phyloP scores from a whole-genome alignment of 2,113 vertebrate genomes.

The Cebidichthys violaceus region DNA sequence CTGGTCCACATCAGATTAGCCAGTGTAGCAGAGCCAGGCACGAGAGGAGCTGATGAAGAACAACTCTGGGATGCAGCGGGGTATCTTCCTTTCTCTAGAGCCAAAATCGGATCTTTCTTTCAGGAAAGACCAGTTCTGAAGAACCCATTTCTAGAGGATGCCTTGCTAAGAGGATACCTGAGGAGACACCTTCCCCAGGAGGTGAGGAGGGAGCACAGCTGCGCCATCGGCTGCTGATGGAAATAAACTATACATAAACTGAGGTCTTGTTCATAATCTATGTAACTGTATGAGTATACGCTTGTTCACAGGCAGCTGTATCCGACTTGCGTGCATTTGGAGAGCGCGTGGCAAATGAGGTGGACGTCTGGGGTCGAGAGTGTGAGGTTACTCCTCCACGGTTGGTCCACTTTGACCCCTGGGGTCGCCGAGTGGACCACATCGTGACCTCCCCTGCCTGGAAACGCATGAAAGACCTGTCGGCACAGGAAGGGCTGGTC shows the following conservation, averaged over 20 bases:
- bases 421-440: conserved; percentile 82
- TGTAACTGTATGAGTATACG: background rate
- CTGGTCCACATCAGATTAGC: conserved; percentile 40
- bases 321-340: conserved; percentile 85
- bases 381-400: conserved; percentile 84
- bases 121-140: conserved; percentile 79
- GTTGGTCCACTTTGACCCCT: conserved; percentile 82
- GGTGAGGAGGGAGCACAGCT: conserved; percentile 66
- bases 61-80: conserved; percentile 38
- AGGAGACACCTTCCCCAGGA: conserved; percentile 79
- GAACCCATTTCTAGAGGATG: conserved; percentile 84
- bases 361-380: conserved; percentile 81
- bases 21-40: conserved; percentile 32
- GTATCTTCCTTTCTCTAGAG: conserved; percentile 53
- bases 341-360: conserved; percentile 76
- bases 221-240: background rate
- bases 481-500: conserved; percentile 84
- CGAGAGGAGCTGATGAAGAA: conserved; percentile 41
- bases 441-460: conserved; percentile 85
- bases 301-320: conserved; percentile 69
- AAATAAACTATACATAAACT: background rate
- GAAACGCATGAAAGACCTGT: conserved; percentile 86
- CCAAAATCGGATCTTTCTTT: conserved; percentile 76
- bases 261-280: background rate
- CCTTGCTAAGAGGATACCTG: conserved; percentile 83